Conservation (phyloP, 2,888 invertebrate species). For the Eilema depressum region DNA sequence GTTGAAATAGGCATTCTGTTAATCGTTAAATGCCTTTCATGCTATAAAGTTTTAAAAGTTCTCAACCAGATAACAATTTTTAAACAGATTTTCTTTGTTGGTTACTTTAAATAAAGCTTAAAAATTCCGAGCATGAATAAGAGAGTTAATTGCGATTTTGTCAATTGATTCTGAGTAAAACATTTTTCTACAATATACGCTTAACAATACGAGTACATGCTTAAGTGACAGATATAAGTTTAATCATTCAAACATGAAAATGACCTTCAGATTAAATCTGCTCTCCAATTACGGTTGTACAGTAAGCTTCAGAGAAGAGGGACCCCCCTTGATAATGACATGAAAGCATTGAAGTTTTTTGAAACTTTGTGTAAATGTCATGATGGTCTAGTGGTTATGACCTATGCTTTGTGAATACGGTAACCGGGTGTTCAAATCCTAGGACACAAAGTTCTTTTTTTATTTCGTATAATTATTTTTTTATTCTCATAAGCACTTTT, state of each 20-base stretch:
- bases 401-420: too few relatives aligned
- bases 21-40: neutral
- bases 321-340: too few relatives aligned
- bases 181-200: neutral
- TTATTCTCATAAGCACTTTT: too few relatives aligned
- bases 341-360: too few relatives aligned
- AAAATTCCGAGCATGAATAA: neutral
- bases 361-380: too few relatives aligned
- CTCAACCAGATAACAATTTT: neutral
- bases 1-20: neutral
- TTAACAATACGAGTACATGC: neutral
- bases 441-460: too few relatives aligned
- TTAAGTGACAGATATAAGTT: neutral
- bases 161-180: neutral
- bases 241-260: neutral
- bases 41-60: neutral
- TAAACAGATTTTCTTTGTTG: neutral
- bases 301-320: too few relatives aligned
- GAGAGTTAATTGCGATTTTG: neutral
- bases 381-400: too few relatives aligned
- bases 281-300: conserved; percentile 13
- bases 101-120: neutral
- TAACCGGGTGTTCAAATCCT: too few relatives aligned
- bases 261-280: neutral
- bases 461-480: too few relatives aligned